Evolutionary conservation across 2,113 vertebrate genomes (phyloP).

Genomic region (Lasiurus cinereus): DNA sequence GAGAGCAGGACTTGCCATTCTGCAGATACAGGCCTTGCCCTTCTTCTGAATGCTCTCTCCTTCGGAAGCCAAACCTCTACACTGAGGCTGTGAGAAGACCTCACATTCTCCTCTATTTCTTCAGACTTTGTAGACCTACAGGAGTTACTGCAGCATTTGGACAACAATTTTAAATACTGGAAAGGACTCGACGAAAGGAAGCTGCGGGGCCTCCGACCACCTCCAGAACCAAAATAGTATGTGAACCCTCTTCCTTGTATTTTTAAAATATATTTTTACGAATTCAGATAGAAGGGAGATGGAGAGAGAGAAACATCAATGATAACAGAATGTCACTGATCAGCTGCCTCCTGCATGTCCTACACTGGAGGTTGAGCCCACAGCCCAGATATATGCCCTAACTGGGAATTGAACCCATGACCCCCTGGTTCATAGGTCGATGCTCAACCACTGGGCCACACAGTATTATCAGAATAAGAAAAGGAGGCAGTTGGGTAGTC

Average conservation of each 20-base stretch:
- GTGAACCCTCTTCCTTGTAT: not conserved
- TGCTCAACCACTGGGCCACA: no score
- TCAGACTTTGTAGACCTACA: conserved; percentile 97
- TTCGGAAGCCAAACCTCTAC: not conserved
- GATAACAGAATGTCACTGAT: no score
- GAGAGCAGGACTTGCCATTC: not conserved
- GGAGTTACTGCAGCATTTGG: conserved; percentile 97
- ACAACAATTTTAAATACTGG: conserved; percentile 99
- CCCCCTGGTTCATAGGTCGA: no score
- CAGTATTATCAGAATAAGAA: not conserved
- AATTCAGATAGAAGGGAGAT: no score
- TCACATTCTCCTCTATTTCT: conserved; percentile 1
- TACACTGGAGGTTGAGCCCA: no score
- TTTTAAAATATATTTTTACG: no score
- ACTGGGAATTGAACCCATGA: no score
- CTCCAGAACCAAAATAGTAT: conserved; percentile 92
- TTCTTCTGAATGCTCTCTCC: no score
- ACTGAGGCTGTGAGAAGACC: not conserved
- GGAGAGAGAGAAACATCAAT: no score
- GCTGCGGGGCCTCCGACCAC: conserved; percentile 93
- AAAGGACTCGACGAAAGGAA: conserved; percentile 95
- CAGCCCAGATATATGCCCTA: no score
- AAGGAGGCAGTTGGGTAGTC: not conserved
- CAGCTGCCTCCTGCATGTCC: no score
- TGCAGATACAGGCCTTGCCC: fast-evolving